Percentiles rank a stretch among this genome's conserved stretches.
These are phyloP conservation scores for Teleogryllus oceanicus DNA, from an alignment of 2,888 invertebrate species.

Conservation along the genomic window DNA sequence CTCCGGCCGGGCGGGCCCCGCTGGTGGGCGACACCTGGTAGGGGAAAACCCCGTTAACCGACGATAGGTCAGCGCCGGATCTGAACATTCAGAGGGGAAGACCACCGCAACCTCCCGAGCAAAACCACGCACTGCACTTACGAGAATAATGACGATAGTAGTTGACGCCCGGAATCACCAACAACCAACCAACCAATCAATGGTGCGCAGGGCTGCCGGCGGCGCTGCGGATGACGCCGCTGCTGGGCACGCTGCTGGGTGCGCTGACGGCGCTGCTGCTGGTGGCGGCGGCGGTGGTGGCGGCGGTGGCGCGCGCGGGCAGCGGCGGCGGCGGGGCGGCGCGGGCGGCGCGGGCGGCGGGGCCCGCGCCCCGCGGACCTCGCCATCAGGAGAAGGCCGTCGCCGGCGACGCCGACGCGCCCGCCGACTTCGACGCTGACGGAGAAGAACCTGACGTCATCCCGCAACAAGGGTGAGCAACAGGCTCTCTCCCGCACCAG, in stretches of 20 bases:
- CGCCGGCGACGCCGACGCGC: background rate
- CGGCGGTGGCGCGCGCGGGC: constrained; percentile 31
- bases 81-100: too few relatives aligned
- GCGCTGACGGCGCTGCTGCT: constrained; percentile 72
- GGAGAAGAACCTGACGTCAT: constrained; percentile 84
- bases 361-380: constrained; percentile 28
- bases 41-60: too few relatives aligned
- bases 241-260: constrained; percentile 75
- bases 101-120: too few relatives aligned
- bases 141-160: too few relatives aligned
- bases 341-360: constrained; percentile 51
- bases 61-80: too few relatives aligned
- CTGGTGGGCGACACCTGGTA: too few relatives aligned
- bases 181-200: too few relatives aligned
- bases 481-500: background rate
- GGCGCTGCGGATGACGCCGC: constrained; percentile 58
- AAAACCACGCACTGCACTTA: too few relatives aligned
- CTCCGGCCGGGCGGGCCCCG: too few relatives aligned
- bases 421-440: constrained; percentile 61
- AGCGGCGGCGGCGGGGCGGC: constrained; percentile 38
- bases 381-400: constrained; percentile 38
- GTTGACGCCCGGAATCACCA: too few relatives aligned
- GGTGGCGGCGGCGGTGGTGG: constrained; percentile 55
- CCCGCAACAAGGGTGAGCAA: constrained; percentile 75
- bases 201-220: constrained; percentile 37